Percentiles rank a stretch among this genome's conserved stretches.
Evolutionary conservation across 2,888 invertebrate genomes (phyloP).

Genomic region (Microchrysa polita): DNA sequence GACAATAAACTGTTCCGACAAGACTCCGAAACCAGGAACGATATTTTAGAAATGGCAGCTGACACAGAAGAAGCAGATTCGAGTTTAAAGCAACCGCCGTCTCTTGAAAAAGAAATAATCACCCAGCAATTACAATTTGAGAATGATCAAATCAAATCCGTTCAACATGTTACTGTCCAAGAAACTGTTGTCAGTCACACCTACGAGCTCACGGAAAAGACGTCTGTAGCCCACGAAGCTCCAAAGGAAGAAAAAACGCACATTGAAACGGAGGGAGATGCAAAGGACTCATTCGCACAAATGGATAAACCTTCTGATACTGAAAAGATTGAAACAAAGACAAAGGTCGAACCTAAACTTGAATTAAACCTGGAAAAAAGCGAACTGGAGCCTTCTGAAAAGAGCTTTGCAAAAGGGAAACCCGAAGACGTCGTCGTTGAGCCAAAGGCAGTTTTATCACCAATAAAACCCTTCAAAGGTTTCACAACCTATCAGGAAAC

Average conservation of each 20-base stretch:
- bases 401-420: conserved; percentile 47
- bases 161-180: conserved; percentile 52
- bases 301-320: neutral
- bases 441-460: conserved; percentile 64
- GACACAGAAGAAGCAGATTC: conserved; percentile 40
- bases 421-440: conserved; percentile 47
- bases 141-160: conserved; percentile 46
- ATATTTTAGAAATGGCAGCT: conserved; percentile 58
- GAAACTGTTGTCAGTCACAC: conserved; percentile 43
- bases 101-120: neutral
- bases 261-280: neutral
- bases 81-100: neutral
- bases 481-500: conserved; percentile 50
- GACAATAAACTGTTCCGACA: conserved; percentile 59
- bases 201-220: conserved; percentile 51
- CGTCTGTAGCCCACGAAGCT: conserved; percentile 41
- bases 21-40: conserved; percentile 62
- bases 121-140: conserved; percentile 43
- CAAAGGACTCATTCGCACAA: conserved; percentile 15
- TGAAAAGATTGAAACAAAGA: conserved; percentile 47
- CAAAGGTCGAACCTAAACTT: conserved; percentile 53
- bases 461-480: conserved; percentile 63
- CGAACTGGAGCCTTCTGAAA: conserved; percentile 62
- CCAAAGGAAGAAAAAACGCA: conserved; percentile 47
- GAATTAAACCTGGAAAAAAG: conserved; percentile 60